A percentile compares a stretch with the other conserved stretches of the same genome.
phyloP scores from a whole-genome alignment of 2,888 invertebrate genomes.

The Cataglyphis altisquamis region DNA sequence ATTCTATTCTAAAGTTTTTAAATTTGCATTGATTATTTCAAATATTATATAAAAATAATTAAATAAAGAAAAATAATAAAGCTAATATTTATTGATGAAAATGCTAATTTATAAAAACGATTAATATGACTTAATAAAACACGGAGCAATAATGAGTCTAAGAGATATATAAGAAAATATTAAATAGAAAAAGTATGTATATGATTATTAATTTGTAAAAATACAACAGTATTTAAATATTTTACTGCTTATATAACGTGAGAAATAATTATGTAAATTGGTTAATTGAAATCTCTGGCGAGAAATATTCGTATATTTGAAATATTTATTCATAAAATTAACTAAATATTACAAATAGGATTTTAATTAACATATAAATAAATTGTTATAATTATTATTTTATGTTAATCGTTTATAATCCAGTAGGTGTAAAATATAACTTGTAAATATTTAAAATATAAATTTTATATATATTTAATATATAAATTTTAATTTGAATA shows the following conservation, averaged over 20 bases:
- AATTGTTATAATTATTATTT: not conserved
- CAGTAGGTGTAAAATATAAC: not conserved
- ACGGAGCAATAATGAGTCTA: not conserved
- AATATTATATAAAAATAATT: not conserved
- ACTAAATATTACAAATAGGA: not conserved
- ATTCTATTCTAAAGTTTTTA: not conserved
- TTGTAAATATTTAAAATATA: not conserved
- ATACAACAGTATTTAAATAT: constrained; percentile 1
- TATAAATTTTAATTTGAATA: not conserved
- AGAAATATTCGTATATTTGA: not conserved
- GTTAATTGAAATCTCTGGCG: not conserved
- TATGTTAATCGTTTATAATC: not conserved
- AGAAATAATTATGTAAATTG: constrained; percentile 3
- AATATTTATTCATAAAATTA: constrained; percentile 6
- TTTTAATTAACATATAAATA: not conserved
- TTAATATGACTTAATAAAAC: not conserved
- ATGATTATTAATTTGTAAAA: not conserved
- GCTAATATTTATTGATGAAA: not conserved
- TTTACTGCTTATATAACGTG: not conserved
- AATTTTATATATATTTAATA: too few species aligned
- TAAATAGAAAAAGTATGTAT: not conserved
- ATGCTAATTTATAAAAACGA: not conserved
- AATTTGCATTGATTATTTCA: constrained; percentile 1
- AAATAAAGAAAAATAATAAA: not conserved
- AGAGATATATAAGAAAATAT: not conserved